Base-by-base conservation (phyloP, 2,113 vertebrate species). In the Microcebus tavaratra region DNA sequence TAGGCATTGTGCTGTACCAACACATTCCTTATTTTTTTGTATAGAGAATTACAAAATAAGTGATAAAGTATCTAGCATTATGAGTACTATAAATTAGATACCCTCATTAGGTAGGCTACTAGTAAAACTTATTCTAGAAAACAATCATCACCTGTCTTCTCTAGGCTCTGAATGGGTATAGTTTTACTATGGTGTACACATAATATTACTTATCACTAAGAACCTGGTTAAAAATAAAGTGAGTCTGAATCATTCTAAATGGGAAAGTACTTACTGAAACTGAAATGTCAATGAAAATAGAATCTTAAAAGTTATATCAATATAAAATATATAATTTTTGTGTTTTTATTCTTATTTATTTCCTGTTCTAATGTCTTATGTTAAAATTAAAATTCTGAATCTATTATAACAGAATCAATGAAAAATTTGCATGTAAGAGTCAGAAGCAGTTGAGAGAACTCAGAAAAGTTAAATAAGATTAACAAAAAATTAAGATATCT, bases 331-430 rank as follows among this genome's bases (percentile, higher is more conserved):
- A 82, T 48, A 8, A 75, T 34, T 55, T 75, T 75, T 79, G 65
- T 65, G 3, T 23, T 59, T 87, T 57, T 13, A 15, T 73, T 53
- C 5, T 65, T 70, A 2, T 39, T 80, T 57, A n/a, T 36, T 63
- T 18, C 6, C 89, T 45, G 3, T 25, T 82, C 12, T 18, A 83
- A 48, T 65, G 18, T 36, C 17, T 83, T 89, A 75, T 4, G 7
- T 86, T 83, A 81, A 96, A 50, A 89, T 65, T 85, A 31, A 90
- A 59, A 72, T 78, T 76, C 61, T 82, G 63, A 83, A 48, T 92
- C 14, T 81, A 67, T 5, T 55, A 34, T 36, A 34, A 61, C 1
- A 45, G 39, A 70, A 87, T 65, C 42, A 89, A 55, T 80, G 80
- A 79, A n/a, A 42, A 72, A n/a, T 67, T 86, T 88, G 48, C 27